Base-by-base conservation (phyloP, 2,797 vertebrate species). In the Prionace glauca region DNA sequence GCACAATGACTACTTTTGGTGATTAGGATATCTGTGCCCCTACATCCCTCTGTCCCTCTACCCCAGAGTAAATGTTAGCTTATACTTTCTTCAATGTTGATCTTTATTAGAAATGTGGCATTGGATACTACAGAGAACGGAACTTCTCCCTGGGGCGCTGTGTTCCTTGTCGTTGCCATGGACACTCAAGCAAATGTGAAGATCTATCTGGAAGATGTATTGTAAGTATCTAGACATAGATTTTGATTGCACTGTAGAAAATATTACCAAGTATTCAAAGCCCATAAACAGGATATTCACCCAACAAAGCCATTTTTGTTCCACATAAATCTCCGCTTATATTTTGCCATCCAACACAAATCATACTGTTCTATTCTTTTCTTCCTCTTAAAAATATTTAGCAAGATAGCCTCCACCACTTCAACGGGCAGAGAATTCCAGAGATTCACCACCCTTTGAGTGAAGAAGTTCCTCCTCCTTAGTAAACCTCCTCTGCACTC, bases 201-300 rank as follows among this genome's bases (percentile, higher is more conserved):
- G 98, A 99, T 26, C 97, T 96, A 96, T 98, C 98, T 0, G 99
- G 99, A 96, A 98, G 96, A 96, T 99, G 99, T 96, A 97, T 98
- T 97, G 99, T 99, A 97, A 99, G 99, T 98, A 97, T 71, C 96
- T 26, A 26, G 72, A 65, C 24, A 71, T 93, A 71, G 8, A 45
- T 41, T 94, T 71, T 71, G 41, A 72, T 72, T 94, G 22, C 14
- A 94, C 32, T n/a, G 88, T 91, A 32, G 29, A 91, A n/a, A 91
- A 62, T 62, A 14, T 62, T 91, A 65, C 32, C 20, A 81, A 81
- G 36, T 84, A 41, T 84, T 84, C n/a, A 84, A 18, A 41, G 7
- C 36, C 41, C 79, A 84, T 3, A 84, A 22, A 24, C 41, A 45
- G 20, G 41, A 22, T 16, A 62, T n/a, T 62, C 56, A 4, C 29